Percentiles rank a stretch among this genome's conserved stretches.
Evolutionary conservation across 2,113 vertebrate genomes (phyloP).

Genomic region (Paraplagusia blochii): DNA sequence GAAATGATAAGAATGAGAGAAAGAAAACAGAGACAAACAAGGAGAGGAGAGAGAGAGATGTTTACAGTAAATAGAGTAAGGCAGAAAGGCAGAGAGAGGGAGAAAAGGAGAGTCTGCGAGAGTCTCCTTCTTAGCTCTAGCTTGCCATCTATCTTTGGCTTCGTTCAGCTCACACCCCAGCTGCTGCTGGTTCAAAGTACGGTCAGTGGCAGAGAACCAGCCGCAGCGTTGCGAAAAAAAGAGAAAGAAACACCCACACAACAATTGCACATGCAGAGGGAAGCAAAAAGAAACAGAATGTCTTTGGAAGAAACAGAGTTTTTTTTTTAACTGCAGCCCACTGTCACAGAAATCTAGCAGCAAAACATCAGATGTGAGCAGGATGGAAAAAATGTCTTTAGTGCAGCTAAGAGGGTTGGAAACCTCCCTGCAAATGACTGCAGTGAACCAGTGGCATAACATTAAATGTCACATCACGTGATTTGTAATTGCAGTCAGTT

Average conservation of each 20-base stretch:
- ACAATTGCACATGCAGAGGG: constrained; percentile 52
- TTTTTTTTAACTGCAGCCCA: constrained; percentile 18
- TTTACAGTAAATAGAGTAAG: too few species aligned
- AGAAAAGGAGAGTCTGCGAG: constrained; percentile 29
- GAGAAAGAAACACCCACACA: constrained; percentile 51
- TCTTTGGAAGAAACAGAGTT: constrained; percentile 52
- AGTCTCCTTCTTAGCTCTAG: constrained; percentile 28
- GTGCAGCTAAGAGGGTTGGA: background rate
- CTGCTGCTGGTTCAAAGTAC: constrained; percentile 81
- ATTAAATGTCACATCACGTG: background rate
- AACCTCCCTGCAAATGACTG: background rate
- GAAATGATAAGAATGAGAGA: constrained; percentile 6
- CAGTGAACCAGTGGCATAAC: constrained; percentile 12
- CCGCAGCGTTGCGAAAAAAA: constrained; percentile 37
- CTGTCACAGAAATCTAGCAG: constrained; percentile 20
- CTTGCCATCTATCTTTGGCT: constrained; percentile 72
- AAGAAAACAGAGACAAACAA: background rate
- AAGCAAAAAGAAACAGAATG: constrained; percentile 61
- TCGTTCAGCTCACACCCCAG: constrained; percentile 66
- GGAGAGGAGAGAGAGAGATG: constrained; percentile 7
- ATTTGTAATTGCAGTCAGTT: background rate
- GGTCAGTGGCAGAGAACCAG: constrained; percentile 76
- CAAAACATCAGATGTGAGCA: background rate
- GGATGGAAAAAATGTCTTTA: constrained; percentile 1
- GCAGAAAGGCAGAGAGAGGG: constrained; percentile 13